Conservation (phyloP, 2,113 vertebrate genomes). For the Anoplopoma fimbria region DNA sequence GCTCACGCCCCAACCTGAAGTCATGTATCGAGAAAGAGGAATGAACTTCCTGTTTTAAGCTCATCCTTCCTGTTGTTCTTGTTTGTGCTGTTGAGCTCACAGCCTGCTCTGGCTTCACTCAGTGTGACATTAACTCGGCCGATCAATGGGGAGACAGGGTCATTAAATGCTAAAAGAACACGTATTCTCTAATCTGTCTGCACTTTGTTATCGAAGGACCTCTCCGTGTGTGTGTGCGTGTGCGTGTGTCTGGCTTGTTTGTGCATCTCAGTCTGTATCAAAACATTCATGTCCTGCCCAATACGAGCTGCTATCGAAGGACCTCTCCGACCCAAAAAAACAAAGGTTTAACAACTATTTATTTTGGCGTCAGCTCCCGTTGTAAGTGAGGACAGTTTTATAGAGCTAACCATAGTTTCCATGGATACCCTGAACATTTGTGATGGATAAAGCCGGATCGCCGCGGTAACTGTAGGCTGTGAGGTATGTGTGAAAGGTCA, state of each 20-base stretch:
- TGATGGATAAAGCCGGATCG: slow-evolving; percentile 1
- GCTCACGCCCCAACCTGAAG: slow-evolving; percentile 49
- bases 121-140: slow-evolving; percentile 12
- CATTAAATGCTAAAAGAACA: slow-evolving; percentile 1
- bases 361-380: slow-evolving; percentile 8
- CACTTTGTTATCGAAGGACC: slow-evolving; percentile 2
- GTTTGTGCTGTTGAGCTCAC: slow-evolving; percentile 15
- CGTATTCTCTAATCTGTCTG: slow-evolving; percentile 4
- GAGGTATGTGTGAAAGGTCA: slow-evolving; percentile 56
- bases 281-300: not conserved
- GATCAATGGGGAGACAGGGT: slow-evolving; percentile 14
- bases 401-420: slow-evolving; percentile 16
- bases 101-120: slow-evolving; percentile 34
- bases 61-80: not conserved
- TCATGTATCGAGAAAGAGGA: slow-evolving; percentile 51
- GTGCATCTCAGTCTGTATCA: not conserved
- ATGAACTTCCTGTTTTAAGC: not conserved
- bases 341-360: not conserved
- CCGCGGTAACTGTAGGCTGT: slow-evolving; percentile 25
- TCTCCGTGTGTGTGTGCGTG: not conserved
- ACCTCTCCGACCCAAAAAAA: not conserved
- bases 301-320: not conserved
- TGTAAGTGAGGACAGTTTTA: not conserved
- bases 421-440: slow-evolving; percentile 42
- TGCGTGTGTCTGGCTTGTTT: not conserved